Base-by-base conservation (phyloP, 2,888 invertebrate genomes). In the Metopia argyrocephala region DNA sequence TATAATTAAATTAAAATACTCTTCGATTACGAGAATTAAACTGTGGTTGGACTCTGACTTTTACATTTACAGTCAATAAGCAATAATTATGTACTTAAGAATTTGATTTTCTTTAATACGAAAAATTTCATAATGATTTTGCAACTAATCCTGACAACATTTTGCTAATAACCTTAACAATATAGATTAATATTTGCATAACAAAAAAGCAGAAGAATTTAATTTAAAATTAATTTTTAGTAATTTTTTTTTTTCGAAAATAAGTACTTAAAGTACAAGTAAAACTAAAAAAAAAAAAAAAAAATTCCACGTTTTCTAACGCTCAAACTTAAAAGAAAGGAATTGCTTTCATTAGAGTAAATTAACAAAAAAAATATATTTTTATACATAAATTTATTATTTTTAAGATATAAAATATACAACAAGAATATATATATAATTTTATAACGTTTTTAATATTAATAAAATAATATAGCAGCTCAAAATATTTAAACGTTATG, bases 311-410 rank as follows among this genome's bases (percentile, higher is more conserved):
- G 9, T 38, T 38, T 12, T 12, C 4, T 31, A 31, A 31, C 6
- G 61, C 61, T 52, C 46, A 68, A 68, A 20, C 0, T 6, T 20
- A 20, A 0, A 5, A n/a, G 6, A 59, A 68, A 46, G 80, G 75
- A 83, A 84, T 68, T 69, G 83, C 80, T 83, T 84, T 83, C 82
- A 83, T 82, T 80, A 80, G 54, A 80, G 68, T 69, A 25, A 69
- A 52, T 66, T 66, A 65, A 59, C 48, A 18, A 54, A 61, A 23
- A 45, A 45, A 66, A n/a, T n/a, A n/a, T n/a, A n/a, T n/a, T n/a
- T n/a, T n/a, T n/a, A n/a, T n/a, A 31, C 3, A 45, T 23, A 23
- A 45, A n/a, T 59, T 59, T 45, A 38, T 20, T 54, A 28, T 23
- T 25, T 62, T 76, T 79, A 68, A 68, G 61, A 62, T 9, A 56